Evolutionary conservation across 2,113 vertebrate genomes (phyloP).

Genomic region (Nycticryphes semicollaris): DNA sequence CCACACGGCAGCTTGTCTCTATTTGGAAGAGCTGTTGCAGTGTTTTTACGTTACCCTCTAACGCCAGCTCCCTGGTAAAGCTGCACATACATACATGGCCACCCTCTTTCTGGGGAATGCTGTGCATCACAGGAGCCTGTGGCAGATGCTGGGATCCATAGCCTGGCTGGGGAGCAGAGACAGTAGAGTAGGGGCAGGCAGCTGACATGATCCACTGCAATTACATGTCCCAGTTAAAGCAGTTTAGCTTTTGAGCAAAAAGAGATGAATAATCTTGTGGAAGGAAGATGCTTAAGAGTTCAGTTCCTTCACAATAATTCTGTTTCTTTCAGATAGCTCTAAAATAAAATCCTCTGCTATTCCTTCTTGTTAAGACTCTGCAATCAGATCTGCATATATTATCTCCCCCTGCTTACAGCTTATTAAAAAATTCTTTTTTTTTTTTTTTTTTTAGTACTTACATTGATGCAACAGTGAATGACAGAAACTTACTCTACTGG

Average conservation of each 20-base stretch:
- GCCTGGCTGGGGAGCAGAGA: neutral
- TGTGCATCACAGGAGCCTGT: neutral
- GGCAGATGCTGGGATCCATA: fast-evolving
- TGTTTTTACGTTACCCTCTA: neutral
- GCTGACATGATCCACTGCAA: neutral
- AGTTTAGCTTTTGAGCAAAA: neutral
- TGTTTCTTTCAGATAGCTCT: neutral
- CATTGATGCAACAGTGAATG: neutral
- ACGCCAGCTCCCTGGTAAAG: neutral
- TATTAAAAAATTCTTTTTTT: neutral
- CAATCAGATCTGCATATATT: neutral
- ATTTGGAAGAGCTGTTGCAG: neutral
- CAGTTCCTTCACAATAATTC: neutral
- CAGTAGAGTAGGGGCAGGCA: neutral
- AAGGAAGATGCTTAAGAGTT: neutral
- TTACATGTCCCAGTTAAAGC: neutral
- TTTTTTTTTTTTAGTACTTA: neutral
- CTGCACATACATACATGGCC: fast-evolving
- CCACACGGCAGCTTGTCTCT: neutral
- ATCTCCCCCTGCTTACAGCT: neutral
- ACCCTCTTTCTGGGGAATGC: neutral
- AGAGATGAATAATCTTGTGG: neutral
- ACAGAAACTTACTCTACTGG: neutral
- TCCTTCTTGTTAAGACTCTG: neutral
- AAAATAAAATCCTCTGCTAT: neutral